Base-by-base conservation (phyloP, 2,113 vertebrate species). In the Acanthochromis polyacanthus region DNA sequence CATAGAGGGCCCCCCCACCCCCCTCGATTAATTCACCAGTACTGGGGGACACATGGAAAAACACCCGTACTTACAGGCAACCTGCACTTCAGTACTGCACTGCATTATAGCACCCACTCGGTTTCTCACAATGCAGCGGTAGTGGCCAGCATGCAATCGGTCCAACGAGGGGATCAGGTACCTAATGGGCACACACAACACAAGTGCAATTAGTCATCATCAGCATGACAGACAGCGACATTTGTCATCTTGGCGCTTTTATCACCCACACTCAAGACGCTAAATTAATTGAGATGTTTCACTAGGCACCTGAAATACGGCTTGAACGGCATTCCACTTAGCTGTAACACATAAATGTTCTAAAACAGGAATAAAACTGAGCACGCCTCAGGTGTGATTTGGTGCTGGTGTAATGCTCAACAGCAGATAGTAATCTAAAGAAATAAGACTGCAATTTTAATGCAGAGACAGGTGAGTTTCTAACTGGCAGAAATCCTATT, bases 61-160 rank as follows among this genome's bases (percentile, higher is more conserved):
- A 71, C 67, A 58, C 19, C 36, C 15, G 59, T 83, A 98, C 98
- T 98, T 94, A 99, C 98, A 99, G 89, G 98, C 98, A 88, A 99
- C 98, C 84, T 98, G 97, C 79, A 99, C 97, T 92, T 98, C 96
- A 0, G 97, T 99, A 40, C 96, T 97, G 85, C 96, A 95, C 94
- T 99, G 98, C 92, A 99, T 97, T 86, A 99, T 95, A 0, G 98
- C 97, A 0, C 98, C 98, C 91, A 99, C 96, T 22, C 98, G 94
- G 92, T 99, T 99, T 16, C 97, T 95, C 69, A 99, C 98, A n/a
- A 99, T 96, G 91, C 98, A 99, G 79, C 97, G 96, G 93, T 99
- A 99, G 95, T 96, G 96, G 76, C 98, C 98, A 0, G 98, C 97
- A 0, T 99, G 96, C 0, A 95, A 95, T 63, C 96, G 96, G 93